Evolutionary conservation across 2,797 vertebrate genomes (phyloP), one percentile per base, ranked within the genome.

Genomic region (Myotis daubentonii): DNA sequence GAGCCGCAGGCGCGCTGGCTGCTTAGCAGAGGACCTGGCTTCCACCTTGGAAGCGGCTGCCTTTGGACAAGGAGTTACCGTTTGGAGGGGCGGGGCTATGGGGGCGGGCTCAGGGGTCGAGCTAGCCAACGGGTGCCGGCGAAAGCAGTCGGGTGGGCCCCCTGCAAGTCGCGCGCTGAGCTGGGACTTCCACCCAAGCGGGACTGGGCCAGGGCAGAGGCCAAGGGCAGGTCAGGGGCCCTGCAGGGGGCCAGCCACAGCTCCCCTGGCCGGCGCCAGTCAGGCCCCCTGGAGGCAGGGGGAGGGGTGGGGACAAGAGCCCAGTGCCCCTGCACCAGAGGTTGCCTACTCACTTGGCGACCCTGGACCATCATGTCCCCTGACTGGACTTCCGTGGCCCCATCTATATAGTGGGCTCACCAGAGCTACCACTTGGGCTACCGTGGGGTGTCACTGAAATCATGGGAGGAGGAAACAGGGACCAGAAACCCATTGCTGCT

Each of bases 161-260:
- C 60, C 85, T 8, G 74, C 49, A 75, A 93, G 89, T 87, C 55
- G 91, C 70, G 33, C 65, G 97, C 94, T 93, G 78, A 88, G 79
- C 96, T 16, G 66, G 55, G 88, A 60, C 82, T 96, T 94, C 94
- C 83, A 96, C 93, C 75, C 13, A 81, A 93, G 95, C 94, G 53
- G 96, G 92, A 93, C 92, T 12, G 93, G 95, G 93, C 94, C 89
- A n/a, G 96, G 97, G 95, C 97, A 97, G 96, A 96, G 97, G 97
- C 96, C 96, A 97, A 96, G 97, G 96, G 96, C 96, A 94, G 95
- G 96, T 96, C 94, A 88, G 96, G 94, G 97, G 96, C 96, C 97
- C 97, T 92, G 96, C 60, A 93, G 89, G 97, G 96, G 91, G 83
- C 79, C 94, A 84, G 80, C 75, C 92, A 71, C 41, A 70, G 93